Percentiles rank a stretch among this genome's conserved stretches.
These are phyloP conservation scores for Zaprionus camerounensis DNA, from an alignment of 1,140 invertebrate species.

Conservation along the genomic window DNA sequence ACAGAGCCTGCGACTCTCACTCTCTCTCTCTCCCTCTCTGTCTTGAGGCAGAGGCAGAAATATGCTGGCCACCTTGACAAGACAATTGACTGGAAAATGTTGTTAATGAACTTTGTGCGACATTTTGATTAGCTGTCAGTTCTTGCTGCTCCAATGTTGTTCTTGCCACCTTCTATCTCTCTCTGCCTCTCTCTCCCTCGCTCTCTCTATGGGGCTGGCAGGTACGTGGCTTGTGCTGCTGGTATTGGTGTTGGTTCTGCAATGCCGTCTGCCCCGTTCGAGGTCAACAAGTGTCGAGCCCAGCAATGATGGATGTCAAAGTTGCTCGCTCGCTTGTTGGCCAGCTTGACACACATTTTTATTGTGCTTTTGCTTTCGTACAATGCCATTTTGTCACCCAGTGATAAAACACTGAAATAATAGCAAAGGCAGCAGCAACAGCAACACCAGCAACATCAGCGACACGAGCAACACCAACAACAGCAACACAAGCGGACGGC, in stretches of 20 bases:
- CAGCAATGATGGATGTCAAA: constrained; percentile 79
- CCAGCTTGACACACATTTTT: constrained; percentile 70
- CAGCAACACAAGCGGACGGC: neutral
- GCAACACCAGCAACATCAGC: constrained; percentile 24
- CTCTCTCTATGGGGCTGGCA: neutral
- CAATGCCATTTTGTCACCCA: constrained; percentile 76
- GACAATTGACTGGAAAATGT: constrained; percentile 81
- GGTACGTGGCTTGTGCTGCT: constrained; percentile 13
- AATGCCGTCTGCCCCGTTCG: constrained; percentile 31
- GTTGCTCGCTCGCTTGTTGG: constrained; percentile 45
- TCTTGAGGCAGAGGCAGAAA: constrained; percentile 46
- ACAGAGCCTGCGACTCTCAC: constrained; percentile 26
- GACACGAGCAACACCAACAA: neutral
- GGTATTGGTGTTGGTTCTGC: neutral
- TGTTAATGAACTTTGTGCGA: constrained; percentile 82
- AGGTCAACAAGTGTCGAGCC: constrained; percentile 74
- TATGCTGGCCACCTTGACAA: constrained; percentile 59
- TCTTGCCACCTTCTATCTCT: neutral
- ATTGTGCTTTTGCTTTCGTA: constrained; percentile 33
- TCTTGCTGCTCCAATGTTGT: constrained; percentile 9
- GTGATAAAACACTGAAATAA: constrained; percentile 76
- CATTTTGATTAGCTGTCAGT: constrained; percentile 77
- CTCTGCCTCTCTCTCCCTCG: neutral
- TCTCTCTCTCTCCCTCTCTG: neutral
- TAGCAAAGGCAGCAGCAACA: constrained; percentile 31